Evolutionary conservation across 2,113 vertebrate genomes (phyloP), one percentile per base, ranked within the genome.

Genomic region (Aix galericulata): DNA sequence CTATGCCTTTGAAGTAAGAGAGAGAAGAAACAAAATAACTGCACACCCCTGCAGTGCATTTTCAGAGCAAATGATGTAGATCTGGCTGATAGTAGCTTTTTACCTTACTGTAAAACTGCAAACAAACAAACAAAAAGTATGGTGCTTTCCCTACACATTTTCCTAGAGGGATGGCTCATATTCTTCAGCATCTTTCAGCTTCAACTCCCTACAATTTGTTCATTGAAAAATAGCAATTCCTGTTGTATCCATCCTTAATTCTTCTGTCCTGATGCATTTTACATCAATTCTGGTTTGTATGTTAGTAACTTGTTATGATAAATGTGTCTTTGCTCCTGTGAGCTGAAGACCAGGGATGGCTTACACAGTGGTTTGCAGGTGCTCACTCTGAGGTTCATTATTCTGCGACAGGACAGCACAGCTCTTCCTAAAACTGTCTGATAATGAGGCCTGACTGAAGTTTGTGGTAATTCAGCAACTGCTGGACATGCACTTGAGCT

Each of bases 331-430:
- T 63, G 27, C 32, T 16, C 12, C 0, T 11, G 1, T 2, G 69
- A 15, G 10, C 34, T 9, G 9, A 0, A 6, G 4, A 9, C 0
- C 18, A 14, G n/a, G 18, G 23, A 2, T n/a, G 40, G 40, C 16
- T 56, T 42, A 55, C 6, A 1, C 55, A 9, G 48, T 13, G 5
- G 8, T 53, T 58, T 71, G 52, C 71, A 38, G 60, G 27, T 71
- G 2, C 23, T 31, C 52, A 25, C 25, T 29, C n/a, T 27, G 36
- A 17, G 59, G 6, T 38, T 55, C 44, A 4, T 38, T 38, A 56
- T 26, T 22, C 34, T 8, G 0, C 58, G 38, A 0, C 48, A 18
- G 85, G 56, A 10, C 13, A 42, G 25, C 32, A 9, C 2, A 3
- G 60, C 38, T 17, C 29, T 66, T 58, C 4, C 72, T 9, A 0